Evolutionary conservation across 2,888 invertebrate species (phyloP).

Genomic region (Caenorhabditis virilis): DNA sequence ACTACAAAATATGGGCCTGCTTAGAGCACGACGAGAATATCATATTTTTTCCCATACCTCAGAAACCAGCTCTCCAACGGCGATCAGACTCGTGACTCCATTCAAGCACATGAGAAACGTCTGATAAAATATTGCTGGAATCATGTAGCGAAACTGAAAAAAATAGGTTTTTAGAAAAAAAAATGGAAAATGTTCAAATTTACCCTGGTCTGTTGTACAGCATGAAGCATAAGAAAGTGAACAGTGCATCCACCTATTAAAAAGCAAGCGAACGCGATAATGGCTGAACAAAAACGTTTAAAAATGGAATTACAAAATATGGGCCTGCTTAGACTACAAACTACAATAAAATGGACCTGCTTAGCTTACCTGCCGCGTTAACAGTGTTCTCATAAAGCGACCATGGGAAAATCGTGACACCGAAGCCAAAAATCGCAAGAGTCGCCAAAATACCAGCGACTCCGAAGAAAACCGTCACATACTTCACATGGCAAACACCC

Average conservation of each 20-base stretch:
- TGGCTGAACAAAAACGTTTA: conserved; percentile 32
- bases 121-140: conserved; percentile 34
- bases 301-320: too few relatives aligned
- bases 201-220: conserved; percentile 27
- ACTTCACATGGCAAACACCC: conserved; percentile 31
- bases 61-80: conserved; percentile 38
- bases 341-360: too few relatives aligned
- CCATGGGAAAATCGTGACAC: conserved; percentile 30
- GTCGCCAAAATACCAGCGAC: conserved; percentile 30
- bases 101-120: conserved; percentile 34
- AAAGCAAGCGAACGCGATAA: conserved; percentile 30
- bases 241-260: conserved; percentile 29
- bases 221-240: conserved; percentile 33
- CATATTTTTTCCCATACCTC: conserved; percentile 10
- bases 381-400: conserved; percentile 26
- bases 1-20: too few relatives aligned
- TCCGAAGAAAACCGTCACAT: conserved; percentile 22
- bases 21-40: not conserved
- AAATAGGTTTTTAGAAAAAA: not conserved
- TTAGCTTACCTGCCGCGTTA: conserved; percentile 22
- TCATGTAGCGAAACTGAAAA: conserved; percentile 29
- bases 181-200: not conserved
- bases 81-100: conserved; percentile 31
- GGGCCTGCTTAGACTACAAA: not conserved
- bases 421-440: conserved; percentile 24